A percentile compares a stretch with the other conserved stretches of the same genome.
phyloP scores from a whole-genome alignment of 2,888 invertebrate species.

The Pristionchus japonicus region DNA sequence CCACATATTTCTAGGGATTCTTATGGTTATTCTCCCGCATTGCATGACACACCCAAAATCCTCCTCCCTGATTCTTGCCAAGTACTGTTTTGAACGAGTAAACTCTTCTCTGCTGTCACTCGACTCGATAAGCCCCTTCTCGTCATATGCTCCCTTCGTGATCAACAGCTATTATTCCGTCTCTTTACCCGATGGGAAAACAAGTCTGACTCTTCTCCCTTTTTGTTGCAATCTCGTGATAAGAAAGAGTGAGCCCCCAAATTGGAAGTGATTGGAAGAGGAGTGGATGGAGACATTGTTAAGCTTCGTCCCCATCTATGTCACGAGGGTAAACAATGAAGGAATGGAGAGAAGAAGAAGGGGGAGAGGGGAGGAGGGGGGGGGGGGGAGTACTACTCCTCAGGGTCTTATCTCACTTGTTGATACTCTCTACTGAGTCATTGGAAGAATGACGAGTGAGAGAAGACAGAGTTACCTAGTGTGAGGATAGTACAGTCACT shows the following conservation, averaged over 20 bases:
- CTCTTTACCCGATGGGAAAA: background rate
- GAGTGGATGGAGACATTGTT: slow-evolving; percentile 12
- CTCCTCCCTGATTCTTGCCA: background rate
- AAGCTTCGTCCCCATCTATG: slow-evolving; percentile 6
- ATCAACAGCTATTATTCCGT: background rate
- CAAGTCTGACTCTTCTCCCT: slow-evolving; percentile 16
- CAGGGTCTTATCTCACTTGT: background rate
- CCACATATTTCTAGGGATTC: too few species aligned
- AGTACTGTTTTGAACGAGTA: slow-evolving; percentile 53
- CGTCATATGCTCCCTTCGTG: background rate
- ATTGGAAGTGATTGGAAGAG: too few species aligned
- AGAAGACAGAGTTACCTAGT: background rate
- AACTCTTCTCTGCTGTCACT: slow-evolving; percentile 49
- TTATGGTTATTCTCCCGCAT: background rate
- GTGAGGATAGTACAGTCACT: slow-evolving; percentile 15
- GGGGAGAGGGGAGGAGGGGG: background rate
- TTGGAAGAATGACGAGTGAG: background rate
- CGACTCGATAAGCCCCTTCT: slow-evolving; percentile 40
- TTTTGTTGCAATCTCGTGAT: background rate
- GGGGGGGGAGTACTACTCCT: slow-evolving; percentile 6
- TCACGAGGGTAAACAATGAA: slow-evolving; percentile 9
- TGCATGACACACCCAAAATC: background rate
- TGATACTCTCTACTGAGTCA: background rate
- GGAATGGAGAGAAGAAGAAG: background rate
- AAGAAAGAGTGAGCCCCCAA: background rate